Base-by-base conservation (phyloP, 2,888 invertebrate species). In the Eucriotettix oculatus region DNA sequence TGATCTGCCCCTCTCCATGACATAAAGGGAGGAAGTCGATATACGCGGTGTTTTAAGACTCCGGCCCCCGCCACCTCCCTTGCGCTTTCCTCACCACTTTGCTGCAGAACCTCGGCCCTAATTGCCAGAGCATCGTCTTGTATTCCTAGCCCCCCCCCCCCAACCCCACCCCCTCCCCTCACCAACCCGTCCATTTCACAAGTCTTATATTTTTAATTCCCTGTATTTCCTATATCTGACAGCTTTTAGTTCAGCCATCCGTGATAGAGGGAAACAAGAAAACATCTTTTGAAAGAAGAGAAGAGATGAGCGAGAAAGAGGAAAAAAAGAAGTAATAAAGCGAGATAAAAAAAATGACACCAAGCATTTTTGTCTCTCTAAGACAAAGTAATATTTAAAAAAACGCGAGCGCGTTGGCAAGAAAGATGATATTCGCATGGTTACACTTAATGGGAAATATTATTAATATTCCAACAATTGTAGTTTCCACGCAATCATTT, bases 171-270 rank as follows among this genome's bases (percentile, higher is more conserved):
- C n/a, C n/a, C n/a, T n/a, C n/a, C n/a, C n/a, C n/a, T n/a, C 29
- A 29, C 29, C 29, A 29, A 29, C 29, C 29, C 29, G 29, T 29
- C 29, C 29, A 29, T 29, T 48, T 12, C n/a, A n/a, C 48, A n/a
- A n/a, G 48, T 48, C 48, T 48, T 48, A n/a, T 48, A 48, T 59
- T 59, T 59, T 55, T 59, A 59, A 56, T 59, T 56, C 59, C 52
- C 17, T 59, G 42, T 59, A 59, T 59, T 59, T 59, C 56, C 59
- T 59, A 59, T 59, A 59, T 56, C 56, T 42, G 41, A 58, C 41
- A 54, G 54, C 54, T 59, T 59, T 40, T n/a, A 42, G 54, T 56
- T 44, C 42, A 59, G 29, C 59, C 59, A 59, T 56, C 54, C 59
- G 42, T 59, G 42, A 55, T 29, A 55, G 55, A 58, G 48, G 12